A percentile compares a stretch with the other conserved stretches of the same genome.
phyloP scores from a whole-genome alignment of 2,888 invertebrate species.

The Tetropium fuscum region DNA sequence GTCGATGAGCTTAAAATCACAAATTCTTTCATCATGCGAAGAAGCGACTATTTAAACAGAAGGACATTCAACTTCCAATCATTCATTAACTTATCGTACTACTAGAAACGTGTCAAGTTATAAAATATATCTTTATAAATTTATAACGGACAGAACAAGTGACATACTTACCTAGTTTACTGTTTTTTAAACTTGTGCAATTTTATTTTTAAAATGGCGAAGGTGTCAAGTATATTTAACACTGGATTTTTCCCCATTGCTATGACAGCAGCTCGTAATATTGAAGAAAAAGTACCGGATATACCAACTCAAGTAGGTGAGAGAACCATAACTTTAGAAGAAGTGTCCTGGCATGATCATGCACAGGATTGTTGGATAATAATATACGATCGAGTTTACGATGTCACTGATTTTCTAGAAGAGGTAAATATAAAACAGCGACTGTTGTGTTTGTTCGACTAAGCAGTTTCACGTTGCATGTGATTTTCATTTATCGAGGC shows the following conservation, averaged over 20 bases:
- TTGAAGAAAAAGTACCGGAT: background rate
- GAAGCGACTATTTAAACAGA: conserved; percentile 35
- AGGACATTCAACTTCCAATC: conserved; percentile 23
- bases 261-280: conserved; percentile 4
- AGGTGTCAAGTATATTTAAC: conserved; percentile 1
- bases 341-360: conserved; percentile 82
- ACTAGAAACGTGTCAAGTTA: too few relatives aligned
- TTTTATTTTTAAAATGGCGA: background rate
- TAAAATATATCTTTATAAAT: background rate
- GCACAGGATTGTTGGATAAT: conserved; percentile 85
- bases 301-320: conserved; percentile 58
- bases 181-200: background rate
- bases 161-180: background rate
- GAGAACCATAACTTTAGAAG: conserved; percentile 74
- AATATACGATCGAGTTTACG: conserved; percentile 87
- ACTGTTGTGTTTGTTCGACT: too few relatives aligned
- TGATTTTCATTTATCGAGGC: too few relatives aligned
- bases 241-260: conserved; percentile 14
- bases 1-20: conserved; percentile 6
- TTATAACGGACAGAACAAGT: background rate
- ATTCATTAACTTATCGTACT: conserved; percentile 15
- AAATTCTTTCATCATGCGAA: conserved; percentile 43
- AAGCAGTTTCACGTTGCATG: too few relatives aligned
- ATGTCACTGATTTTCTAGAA: conserved; percentile 80
- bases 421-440: conserved; percentile 71